Percentiles rank a stretch among this genome's conserved stretches.
Conservation (phyloP, 2,888 invertebrate genomes). For the Hanleya hanleyi region DNA sequence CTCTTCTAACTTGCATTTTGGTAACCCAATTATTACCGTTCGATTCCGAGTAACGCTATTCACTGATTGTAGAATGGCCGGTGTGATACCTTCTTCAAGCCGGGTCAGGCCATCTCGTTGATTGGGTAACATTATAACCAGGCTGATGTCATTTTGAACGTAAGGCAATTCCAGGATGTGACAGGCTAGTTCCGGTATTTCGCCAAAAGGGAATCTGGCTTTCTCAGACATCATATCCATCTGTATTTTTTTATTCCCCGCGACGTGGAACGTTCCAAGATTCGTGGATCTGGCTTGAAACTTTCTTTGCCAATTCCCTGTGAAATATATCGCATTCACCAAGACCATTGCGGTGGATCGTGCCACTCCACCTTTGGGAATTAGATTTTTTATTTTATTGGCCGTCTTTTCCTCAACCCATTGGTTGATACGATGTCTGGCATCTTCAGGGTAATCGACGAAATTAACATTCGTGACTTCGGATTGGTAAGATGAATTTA, state of each 20-base stretch:
- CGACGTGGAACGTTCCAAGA: conserved; percentile 77
- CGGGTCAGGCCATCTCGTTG: conserved; percentile 46
- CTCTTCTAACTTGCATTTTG: conserved; percentile 58
- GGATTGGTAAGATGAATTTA: conserved; percentile 41
- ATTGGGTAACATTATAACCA: conserved; percentile 64
- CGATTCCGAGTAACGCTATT: background rate
- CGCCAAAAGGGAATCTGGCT: conserved; percentile 78
- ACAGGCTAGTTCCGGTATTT: conserved; percentile 79
- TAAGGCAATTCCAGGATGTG: conserved; percentile 86
- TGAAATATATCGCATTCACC: conserved; percentile 50
- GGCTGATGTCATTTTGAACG: conserved; percentile 54
- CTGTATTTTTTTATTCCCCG: conserved; percentile 12
- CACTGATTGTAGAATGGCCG: background rate
- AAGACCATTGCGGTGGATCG: conserved; percentile 70
- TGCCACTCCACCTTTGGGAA: conserved; percentile 76
- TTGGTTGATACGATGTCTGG: conserved; percentile 79
- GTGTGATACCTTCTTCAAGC: conserved; percentile 42
- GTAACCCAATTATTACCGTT: conserved; percentile 43
- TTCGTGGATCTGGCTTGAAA: conserved; percentile 76
- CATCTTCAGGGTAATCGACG: conserved; percentile 63
- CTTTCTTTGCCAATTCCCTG: conserved; percentile 72
- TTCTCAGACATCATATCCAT: conserved; percentile 83
- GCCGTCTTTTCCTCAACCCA: conserved; percentile 90
- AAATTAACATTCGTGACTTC: conserved; percentile 67
- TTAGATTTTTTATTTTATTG: conserved; percentile 85